Percentiles rank a stretch among this genome's conserved stretches.
phyloP scores from a whole-genome alignment of 1,140 invertebrate genomes.

The Lucilia sericata region DNA sequence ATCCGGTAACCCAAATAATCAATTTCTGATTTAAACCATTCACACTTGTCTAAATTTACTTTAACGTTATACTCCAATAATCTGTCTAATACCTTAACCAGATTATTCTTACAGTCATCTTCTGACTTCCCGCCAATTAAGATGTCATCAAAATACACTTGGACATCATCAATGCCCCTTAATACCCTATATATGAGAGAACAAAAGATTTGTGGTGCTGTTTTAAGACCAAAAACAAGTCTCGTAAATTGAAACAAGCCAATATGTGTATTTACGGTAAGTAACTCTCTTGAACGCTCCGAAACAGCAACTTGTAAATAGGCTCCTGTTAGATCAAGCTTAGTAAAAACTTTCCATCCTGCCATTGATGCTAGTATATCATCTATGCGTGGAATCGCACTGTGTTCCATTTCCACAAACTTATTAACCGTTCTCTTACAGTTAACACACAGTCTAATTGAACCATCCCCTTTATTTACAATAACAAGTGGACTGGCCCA shows the following conservation, averaged over 20 bases:
- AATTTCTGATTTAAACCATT: conserved; percentile 37
- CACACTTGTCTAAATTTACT: conserved; percentile 38
- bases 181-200: conserved; percentile 57
- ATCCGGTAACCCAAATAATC: background rate
- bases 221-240: conserved; percentile 61
- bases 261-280: conserved; percentile 62
- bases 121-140: conserved; percentile 53
- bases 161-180: conserved; percentile 50
- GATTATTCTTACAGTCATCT: conserved; percentile 49
- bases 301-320: conserved; percentile 65
- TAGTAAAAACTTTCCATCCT: conserved; percentile 59
- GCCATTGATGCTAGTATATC: conserved; percentile 61
- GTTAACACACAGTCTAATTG: conserved; percentile 68
- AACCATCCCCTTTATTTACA: conserved; percentile 68
- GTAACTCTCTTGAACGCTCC: conserved; percentile 55
- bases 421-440: conserved; percentile 67
- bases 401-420: conserved; percentile 56
- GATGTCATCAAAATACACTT: conserved; percentile 63
- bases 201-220: conserved; percentile 62
- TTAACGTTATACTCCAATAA: conserved; percentile 18
- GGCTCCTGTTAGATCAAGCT: conserved; percentile 63
- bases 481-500: conserved; percentile 61
- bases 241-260: conserved; percentile 61
- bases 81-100: background rate
- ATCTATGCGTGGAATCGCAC: conserved; percentile 60